Evolutionary conservation across 2,113 vertebrate genomes (phyloP), one percentile per base, ranked within the genome.

Genomic region (Coregonus clupeaformis): DNA sequence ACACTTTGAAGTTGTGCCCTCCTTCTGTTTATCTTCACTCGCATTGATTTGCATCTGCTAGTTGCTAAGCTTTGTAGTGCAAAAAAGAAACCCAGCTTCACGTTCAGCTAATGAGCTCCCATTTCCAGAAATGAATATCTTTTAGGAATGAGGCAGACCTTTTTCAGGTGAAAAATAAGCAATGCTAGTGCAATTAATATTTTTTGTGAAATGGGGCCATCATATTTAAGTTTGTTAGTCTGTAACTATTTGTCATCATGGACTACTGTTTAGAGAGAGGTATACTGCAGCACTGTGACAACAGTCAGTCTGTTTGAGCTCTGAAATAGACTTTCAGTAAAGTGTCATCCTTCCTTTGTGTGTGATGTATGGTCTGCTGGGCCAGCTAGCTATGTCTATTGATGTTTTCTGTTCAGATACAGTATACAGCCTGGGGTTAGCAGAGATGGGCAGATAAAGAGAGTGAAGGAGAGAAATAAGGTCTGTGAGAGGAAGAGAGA

Each of bases 21-120:
- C 32, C 36, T 60, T 63, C 47, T 71, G 30, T 82, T 72, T 80
- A 59, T 75, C 59, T 73, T 77, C 29, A 68, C 57, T 75, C 52
- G 68, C 84, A 73, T 80, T 86, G 75, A 89, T 89, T 92, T 86
- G 78, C 86, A 88, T 91, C 64, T 49, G 72, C 55, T 68, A 80
- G 78, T 65, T 84, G 83, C 72, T 42, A 86, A 83, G 75, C 87
- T 90, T 91, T 90, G 90, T 90, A 90, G 89, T 91, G 88, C 81
- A 92, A 92, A 92, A 92, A 84, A 29, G 11, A 22, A 83, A 52
- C 63, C 72, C 79, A 27, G 24, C 74, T 85, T 81, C 76, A 74
- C 80, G 84, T 85, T 76, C 29, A 71, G 20, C 75, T 90, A 91
- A 93, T 88, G 86, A 92, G 85, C 22, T 74, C 75, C 72, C 69